Base-by-base conservation (phyloP, 64 coral and sea anemone genomes). In the Dendrophyllia cribrosa region DNA sequence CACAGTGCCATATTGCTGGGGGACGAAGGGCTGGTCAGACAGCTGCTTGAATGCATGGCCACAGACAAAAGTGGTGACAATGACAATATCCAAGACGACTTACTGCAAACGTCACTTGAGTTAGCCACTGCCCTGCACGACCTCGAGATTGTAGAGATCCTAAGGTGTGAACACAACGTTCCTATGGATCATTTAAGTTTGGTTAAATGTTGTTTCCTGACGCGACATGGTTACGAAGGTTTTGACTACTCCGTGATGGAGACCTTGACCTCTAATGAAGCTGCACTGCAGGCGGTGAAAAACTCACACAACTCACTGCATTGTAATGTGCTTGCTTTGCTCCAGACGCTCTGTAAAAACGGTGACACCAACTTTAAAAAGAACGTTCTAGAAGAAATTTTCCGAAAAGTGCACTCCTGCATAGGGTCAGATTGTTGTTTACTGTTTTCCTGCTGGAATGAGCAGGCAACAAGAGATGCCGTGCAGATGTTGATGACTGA, bases 1-100 rank as follows among this genome's bases (percentile, higher is more conserved):
- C 76, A 90, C 13, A 66, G 66, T n/a, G 88, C 76, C 14, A 69
- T 81, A 52, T 19, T 59, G 48, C 63, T 90, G 25, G 88, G 88
- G 12, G 77, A 81, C 24, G 14, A 44, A 53, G 63, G 53, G 49
- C 9, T 77, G 50, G 75, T 58, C 53, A 55, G 53, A 24, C 1
- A 53, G 49, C 6, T 58, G 49, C 48, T 77, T 77, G 19, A 49
- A 24, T 3, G 21, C 21, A 58, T 9, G 53, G 34, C 34, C 34
- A 2, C 34, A 34, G 34, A 2, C 34, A 34, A 34, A 55, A 9
- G 20, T 5, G 9, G 17, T 56, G n/a, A n/a, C 19, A 56, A 77
- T 21, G 22, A n/a, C 49, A 55, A 77, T 6, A 24, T 24, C 6
- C 3, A 77, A 7, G 48, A 23, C n/a, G 75, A 11, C 48, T 9